phyloP scores from a whole-genome alignment of 2,888 invertebrate genomes.

The Leptopilina myrica region DNA sequence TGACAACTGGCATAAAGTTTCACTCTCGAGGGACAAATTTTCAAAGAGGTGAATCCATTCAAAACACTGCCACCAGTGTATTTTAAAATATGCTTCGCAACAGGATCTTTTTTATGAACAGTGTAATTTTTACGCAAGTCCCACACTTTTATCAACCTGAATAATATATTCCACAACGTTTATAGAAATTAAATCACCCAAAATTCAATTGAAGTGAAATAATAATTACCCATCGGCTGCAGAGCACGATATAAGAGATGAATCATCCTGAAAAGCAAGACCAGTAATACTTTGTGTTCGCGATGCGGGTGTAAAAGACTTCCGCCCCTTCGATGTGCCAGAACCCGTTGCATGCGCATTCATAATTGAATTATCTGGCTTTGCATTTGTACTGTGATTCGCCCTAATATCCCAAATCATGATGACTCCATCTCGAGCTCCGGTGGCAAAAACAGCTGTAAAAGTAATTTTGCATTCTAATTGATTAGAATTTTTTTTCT shows the following conservation, averaged over 20 bases:
- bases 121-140: slow-evolving; percentile 90
- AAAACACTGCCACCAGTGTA: slow-evolving; percentile 85
- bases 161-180: slow-evolving; percentile 18
- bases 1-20: slow-evolving; percentile 91
- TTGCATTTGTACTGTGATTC: slow-evolving; percentile 77
- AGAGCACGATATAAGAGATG: slow-evolving; percentile 89
- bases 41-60: slow-evolving; percentile 87
- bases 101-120: slow-evolving; percentile 82
- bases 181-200: neutral
- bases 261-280: slow-evolving; percentile 88
- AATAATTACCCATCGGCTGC: slow-evolving; percentile 86
- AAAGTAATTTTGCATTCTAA: no score
- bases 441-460: slow-evolving; percentile 89
- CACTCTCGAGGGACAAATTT: slow-evolving; percentile 83
- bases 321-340: slow-evolving; percentile 73
- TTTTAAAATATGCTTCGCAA: slow-evolving; percentile 85
- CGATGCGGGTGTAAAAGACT: slow-evolving; percentile 69
- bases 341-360: slow-evolving; percentile 80
- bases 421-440: slow-evolving; percentile 91
- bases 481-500: slow-evolving; percentile 37
- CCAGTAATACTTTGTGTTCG: slow-evolving; percentile 88
- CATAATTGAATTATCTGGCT: slow-evolving; percentile 85
- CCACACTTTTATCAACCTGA: slow-evolving; percentile 88
- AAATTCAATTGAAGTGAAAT: slow-evolving; percentile 1
- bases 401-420: slow-evolving; percentile 90